phyloP scores from a whole-genome alignment of 2,888 invertebrate species.

The Baronia brevicornis region DNA sequence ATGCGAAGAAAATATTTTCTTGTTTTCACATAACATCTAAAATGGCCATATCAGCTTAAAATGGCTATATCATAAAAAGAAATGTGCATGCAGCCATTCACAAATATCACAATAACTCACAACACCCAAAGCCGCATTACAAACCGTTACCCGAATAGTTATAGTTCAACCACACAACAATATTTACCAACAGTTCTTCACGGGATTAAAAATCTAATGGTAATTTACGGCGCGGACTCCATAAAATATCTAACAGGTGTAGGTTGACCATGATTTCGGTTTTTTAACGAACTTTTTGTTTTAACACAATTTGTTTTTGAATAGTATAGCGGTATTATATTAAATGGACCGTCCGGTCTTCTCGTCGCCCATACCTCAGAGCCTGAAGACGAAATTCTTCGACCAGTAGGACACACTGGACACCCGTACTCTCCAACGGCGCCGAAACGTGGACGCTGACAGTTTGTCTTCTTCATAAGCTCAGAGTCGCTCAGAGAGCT shows the following conservation, averaged over 20 bases:
- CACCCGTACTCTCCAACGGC: no score
- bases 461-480: no score
- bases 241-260: conserved; percentile 41
- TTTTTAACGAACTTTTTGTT: no score
- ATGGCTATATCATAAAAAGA: no score
- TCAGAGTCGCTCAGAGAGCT: no score
- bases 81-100: not conserved
- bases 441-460: no score
- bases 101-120: conserved; percentile 2
- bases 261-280: conserved; percentile 6
- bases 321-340: no score
- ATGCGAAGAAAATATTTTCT: conserved; percentile 13
- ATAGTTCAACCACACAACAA: conserved; percentile 3
- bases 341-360: no score
- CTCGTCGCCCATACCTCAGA: no score
- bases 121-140: conserved; percentile 5
- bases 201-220: conserved; percentile 31
- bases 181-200: conserved; percentile 14
- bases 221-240: conserved; percentile 31
- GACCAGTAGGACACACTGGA: no score
- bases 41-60: conserved; percentile 1
- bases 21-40: conserved; percentile 2
- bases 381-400: no score
- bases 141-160: conserved; percentile 2
- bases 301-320: no score